phyloP scores from a whole-genome alignment of 2,888 invertebrate genomes.

The Drepanosiphum platanoidis region DNA sequence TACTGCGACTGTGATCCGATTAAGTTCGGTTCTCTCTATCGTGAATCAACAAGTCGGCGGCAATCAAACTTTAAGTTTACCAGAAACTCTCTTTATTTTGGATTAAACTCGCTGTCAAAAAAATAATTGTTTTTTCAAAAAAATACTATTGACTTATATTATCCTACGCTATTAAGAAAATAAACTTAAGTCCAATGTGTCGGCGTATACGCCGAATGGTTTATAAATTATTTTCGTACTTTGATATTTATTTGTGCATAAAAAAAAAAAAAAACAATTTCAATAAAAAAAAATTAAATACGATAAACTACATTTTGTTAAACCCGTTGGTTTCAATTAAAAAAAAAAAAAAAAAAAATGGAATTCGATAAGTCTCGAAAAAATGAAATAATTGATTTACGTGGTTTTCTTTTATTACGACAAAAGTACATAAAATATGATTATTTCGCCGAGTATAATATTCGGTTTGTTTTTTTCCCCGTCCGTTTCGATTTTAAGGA shows the following conservation, averaged over 20 bases:
- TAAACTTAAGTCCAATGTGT: background rate
- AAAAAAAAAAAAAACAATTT: background rate
- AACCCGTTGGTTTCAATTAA: background rate
- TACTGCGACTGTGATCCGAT: conserved; percentile 8
- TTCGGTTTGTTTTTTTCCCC: too few species aligned
- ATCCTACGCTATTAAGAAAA: background rate
- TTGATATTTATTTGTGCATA: background rate
- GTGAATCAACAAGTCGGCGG: conserved; percentile 1
- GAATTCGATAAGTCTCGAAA: background rate
- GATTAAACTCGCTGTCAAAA: background rate
- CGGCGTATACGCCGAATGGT: background rate
- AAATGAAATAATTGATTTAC: background rate
- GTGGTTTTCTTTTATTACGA: too few species aligned
- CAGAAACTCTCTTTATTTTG: background rate
- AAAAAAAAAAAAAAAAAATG: too few species aligned
- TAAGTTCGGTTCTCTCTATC: background rate
- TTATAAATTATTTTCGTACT: background rate
- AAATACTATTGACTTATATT: background rate
- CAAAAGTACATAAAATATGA: too few species aligned
- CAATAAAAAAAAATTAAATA: background rate
- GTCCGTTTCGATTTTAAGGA: too few species aligned
- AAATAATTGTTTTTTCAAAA: conserved; percentile 2
- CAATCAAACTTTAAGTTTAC: conserved; percentile 25
- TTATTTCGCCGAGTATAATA: too few species aligned
- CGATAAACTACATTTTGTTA: background rate